Percentiles rank a stretch among this genome's conserved stretches.
These are phyloP conservation scores for Mormyrus lacerda DNA, from an alignment of 2,113 vertebrate species.

Conservation along the genomic window DNA sequence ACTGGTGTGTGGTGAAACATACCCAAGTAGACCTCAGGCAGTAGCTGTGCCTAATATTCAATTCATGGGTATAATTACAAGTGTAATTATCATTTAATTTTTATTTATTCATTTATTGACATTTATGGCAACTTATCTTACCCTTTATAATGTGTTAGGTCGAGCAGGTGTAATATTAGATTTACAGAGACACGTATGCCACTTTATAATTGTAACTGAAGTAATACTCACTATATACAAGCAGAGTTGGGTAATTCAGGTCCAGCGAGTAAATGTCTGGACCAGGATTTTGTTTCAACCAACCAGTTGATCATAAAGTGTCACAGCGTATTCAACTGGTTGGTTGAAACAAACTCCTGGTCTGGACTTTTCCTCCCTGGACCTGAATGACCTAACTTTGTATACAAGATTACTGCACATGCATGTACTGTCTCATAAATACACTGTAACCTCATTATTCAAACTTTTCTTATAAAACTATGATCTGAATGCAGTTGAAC, in stretches of 20 bases:
- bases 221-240: not conserved
- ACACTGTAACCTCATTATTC: not conserved
- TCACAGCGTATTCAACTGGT: no score
- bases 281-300: no score
- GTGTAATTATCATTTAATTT: not conserved
- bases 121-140: not conserved
- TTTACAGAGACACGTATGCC: not conserved
- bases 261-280: no score
- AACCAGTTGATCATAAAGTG: no score
- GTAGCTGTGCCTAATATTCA: not conserved
- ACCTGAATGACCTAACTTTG: no score
- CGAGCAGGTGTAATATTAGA: not conserved
- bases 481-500: not conserved
- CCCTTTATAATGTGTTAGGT: not conserved
- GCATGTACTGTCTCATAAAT: not conserved
- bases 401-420: not conserved
- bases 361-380: no score
- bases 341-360: no score
- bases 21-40: not conserved
- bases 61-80: not conserved
- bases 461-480: not conserved
- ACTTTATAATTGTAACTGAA: not conserved
- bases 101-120: not conserved
- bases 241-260: not conserved
- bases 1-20: not conserved